These are phyloP conservation scores for Pantherophis alleghaniensis DNA, from an alignment of 2,797 vertebrate species.

Conservation along the genomic window DNA sequence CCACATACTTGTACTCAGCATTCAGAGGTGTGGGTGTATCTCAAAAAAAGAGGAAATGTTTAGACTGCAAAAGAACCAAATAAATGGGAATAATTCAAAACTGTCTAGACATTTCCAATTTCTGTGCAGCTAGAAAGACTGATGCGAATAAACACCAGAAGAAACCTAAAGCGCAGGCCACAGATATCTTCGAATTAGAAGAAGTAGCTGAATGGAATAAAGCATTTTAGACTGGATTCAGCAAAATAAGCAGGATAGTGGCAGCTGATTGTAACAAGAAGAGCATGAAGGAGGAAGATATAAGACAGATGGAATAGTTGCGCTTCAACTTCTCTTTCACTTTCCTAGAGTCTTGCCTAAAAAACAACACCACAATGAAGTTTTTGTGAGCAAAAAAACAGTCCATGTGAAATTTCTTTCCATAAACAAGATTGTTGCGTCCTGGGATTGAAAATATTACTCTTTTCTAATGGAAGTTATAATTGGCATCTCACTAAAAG, in stretches of 20 bases:
- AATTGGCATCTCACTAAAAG: not conserved
- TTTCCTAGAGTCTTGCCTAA: not conserved
- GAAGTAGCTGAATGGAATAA: not conserved
- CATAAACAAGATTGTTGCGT: not conserved
- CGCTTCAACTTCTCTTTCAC: not conserved
- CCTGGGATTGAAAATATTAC: not conserved
- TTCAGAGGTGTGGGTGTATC: not conserved
- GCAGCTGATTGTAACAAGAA: not conserved
- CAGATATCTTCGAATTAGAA: not conserved
- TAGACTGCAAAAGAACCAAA: not conserved
- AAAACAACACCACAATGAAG: not conserved
- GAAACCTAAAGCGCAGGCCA: not conserved
- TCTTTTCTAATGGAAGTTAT: not conserved
- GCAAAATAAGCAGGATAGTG: not conserved
- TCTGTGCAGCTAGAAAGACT: not conserved
- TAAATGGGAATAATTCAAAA: not conserved
- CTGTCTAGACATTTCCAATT: not conserved
- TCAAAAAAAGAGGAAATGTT: not conserved
- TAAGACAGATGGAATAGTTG: not conserved
- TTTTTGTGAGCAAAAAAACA: not conserved
- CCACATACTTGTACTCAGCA: not conserved
- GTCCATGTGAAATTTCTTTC: not conserved
- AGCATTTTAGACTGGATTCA: not conserved
- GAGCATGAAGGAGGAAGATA: not conserved
- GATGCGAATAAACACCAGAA: not conserved